Conservation (phyloP, 2,888 invertebrate species). For the Meteorus cinctellus region DNA sequence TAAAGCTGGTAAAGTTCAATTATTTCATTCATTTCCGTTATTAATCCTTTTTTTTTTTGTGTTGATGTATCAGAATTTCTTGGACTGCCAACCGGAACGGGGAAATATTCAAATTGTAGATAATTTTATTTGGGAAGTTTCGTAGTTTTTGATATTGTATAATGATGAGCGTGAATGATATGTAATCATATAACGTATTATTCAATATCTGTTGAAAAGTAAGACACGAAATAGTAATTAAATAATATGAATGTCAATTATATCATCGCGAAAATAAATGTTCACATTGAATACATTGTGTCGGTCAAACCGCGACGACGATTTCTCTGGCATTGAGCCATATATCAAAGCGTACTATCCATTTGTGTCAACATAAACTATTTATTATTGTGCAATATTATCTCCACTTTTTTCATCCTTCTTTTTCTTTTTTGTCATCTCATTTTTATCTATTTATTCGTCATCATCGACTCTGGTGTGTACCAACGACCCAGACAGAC, state of each 20-base stretch:
- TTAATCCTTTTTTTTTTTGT: no score
- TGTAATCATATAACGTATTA: no score
- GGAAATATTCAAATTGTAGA: no score
- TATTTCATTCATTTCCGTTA: no score
- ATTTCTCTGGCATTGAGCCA: conserved; percentile 27
- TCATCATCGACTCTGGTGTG: background rate
- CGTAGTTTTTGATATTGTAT: no score
- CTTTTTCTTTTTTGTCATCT: background rate
- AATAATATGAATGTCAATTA: background rate
- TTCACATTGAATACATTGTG: background rate
- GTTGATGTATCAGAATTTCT: no score
- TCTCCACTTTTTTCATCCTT: background rate
- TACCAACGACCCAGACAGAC: background rate
- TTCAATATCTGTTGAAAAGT: no score
- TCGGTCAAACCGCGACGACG: conserved; percentile 23
- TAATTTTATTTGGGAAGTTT: no score
- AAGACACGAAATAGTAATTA: no score
- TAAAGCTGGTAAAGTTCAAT: no score
- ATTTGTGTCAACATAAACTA: conserved; percentile 18
- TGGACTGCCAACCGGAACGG: no score
- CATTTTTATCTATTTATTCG: background rate
- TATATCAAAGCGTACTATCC: background rate
- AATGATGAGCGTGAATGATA: no score
- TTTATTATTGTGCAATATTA: conserved; percentile 4
- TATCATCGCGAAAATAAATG: background rate